phyloP scores from a whole-genome alignment of 2,113 vertebrate species.

The Chionomys nivalis region DNA sequence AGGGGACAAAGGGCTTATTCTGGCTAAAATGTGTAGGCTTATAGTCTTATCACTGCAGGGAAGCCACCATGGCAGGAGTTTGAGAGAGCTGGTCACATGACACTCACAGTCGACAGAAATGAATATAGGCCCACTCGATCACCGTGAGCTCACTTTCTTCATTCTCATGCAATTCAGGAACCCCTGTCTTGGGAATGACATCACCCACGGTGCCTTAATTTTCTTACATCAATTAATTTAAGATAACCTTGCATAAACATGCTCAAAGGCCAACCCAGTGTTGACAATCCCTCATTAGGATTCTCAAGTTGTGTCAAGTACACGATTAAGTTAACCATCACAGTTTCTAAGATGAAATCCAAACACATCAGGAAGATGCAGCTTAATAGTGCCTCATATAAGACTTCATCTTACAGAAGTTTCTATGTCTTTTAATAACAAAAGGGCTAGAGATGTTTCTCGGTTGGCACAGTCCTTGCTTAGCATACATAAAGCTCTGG shows the following conservation, averaged over 20 bases:
- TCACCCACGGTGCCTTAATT: neutral
- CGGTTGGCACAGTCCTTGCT: neutral
- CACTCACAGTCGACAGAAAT: neutral
- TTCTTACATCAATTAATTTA: neutral
- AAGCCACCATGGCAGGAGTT: neutral
- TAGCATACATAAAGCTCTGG: neutral
- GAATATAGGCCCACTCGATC: neutral
- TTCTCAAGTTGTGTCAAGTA: neutral
- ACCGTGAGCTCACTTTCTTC: neutral
- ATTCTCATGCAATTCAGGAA: neutral
- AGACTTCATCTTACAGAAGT: neutral
- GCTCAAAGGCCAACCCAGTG: neutral
- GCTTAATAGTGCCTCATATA: neutral
- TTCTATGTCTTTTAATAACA: neutral
- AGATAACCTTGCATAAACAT: neutral
- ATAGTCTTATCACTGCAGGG: neutral
- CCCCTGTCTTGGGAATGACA: neutral
- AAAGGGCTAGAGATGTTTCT: neutral
- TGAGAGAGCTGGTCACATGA: neutral
- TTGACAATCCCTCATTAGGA: neutral
- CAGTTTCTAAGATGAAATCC: neutral
- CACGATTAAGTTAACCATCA: neutral
- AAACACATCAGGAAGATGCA: neutral
- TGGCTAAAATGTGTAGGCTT: neutral
- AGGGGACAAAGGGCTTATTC: neutral